Evolutionary conservation across 2,888 invertebrate genomes (phyloP).

Genomic region (Platycheirus rosarum): DNA sequence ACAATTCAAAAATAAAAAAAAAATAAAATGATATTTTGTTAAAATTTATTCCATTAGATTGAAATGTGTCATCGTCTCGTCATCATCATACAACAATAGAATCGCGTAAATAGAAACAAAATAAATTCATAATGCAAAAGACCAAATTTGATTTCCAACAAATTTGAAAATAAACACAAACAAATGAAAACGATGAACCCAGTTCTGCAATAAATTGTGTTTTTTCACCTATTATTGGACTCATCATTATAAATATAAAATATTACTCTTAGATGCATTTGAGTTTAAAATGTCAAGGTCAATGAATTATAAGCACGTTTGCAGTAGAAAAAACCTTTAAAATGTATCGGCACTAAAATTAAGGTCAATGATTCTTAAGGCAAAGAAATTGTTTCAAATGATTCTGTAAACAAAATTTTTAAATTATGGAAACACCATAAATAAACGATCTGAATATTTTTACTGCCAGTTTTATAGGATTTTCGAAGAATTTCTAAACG

Average conservation of each 20-base stretch:
- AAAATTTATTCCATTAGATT: not conserved
- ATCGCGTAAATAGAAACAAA: conserved; percentile 13
- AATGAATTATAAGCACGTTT: too few species aligned
- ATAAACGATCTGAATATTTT: too few species aligned
- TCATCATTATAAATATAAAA: conserved; percentile 5
- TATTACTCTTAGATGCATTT: not conserved
- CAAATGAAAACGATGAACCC: conserved; percentile 19
- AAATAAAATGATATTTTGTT: not conserved
- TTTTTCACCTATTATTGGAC: conserved; percentile 15
- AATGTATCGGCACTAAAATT: not conserved
- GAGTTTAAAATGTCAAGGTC: conserved; percentile 10
- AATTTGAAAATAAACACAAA: conserved; percentile 17
- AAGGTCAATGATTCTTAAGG: not conserved
- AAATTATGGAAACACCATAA: too few species aligned
- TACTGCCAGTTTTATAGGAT: too few species aligned
- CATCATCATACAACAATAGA: not conserved
- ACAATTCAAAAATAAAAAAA: not conserved
- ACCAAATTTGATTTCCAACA: conserved; percentile 36
- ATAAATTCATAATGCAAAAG: conserved; percentile 38
- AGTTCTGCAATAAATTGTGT: not conserved
- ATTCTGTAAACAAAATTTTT: too few species aligned
- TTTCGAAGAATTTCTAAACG: too few species aligned
- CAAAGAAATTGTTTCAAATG: too few species aligned
- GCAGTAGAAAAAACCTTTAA: not conserved
- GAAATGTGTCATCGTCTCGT: too few species aligned